phyloP scores from a whole-genome alignment of 2,113 vertebrate genomes.

The Leptobrachium ailaonicum region DNA sequence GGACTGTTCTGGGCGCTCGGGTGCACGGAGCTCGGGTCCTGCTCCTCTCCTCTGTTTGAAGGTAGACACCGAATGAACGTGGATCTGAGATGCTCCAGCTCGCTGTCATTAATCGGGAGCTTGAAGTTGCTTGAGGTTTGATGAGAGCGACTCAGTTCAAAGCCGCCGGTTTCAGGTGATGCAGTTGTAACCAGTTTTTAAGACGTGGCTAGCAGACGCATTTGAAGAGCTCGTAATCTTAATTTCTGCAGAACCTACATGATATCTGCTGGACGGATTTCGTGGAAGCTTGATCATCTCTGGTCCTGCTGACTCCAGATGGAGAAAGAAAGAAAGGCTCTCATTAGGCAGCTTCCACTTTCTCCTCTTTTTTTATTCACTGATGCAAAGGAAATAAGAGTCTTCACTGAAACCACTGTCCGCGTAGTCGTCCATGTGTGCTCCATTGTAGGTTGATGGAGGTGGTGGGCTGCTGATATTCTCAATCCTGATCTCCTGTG shows the following conservation, averaged over 20 bases:
- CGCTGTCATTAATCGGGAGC: constrained; percentile 15
- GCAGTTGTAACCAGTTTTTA: no score
- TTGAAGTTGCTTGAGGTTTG: constrained; percentile 16
- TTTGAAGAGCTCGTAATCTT: constrained; percentile 3
- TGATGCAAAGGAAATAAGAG: constrained; percentile 65
- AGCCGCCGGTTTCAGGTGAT: background rate
- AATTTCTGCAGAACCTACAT: background rate
- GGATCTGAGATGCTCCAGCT: constrained; percentile 43
- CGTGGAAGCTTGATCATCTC: constrained; percentile 40
- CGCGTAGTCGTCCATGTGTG: constrained; percentile 66
- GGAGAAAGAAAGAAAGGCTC: constrained; percentile 71
- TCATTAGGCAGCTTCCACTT: constrained; percentile 14
- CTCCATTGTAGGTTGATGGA: constrained; percentile 51
- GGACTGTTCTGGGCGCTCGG: background rate
- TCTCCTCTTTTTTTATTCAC: constrained; percentile 56
- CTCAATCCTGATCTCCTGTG: constrained; percentile 54
- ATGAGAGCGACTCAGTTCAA: constrained; percentile 9
- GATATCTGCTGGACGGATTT: background rate
- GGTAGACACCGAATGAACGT: constrained; percentile 50
- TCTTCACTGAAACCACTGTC: constrained; percentile 79
- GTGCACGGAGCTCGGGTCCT: constrained; percentile 21
- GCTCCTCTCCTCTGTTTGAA: constrained; percentile 41
- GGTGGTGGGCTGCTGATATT: constrained; percentile 29
- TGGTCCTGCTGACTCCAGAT: constrained; percentile 54
- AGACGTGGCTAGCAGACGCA: no score